Evolutionary conservation across 35 echinoderm and acorn worm genomes (phyloP).

Genomic region (Patiria miniata): DNA sequence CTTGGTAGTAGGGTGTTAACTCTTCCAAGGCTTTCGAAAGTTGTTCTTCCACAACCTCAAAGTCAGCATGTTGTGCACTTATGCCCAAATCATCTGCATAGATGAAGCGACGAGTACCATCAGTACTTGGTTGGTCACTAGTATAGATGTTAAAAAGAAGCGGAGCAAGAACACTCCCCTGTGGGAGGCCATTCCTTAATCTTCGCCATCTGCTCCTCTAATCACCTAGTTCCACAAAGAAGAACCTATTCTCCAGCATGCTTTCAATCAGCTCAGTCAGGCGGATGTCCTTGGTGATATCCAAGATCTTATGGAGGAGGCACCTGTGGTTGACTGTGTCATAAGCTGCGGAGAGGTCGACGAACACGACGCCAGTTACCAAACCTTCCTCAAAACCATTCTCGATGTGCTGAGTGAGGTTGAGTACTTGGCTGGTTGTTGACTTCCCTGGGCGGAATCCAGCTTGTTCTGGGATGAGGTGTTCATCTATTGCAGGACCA

Average conservation of each 20-base stretch:
- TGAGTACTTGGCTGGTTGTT: no score
- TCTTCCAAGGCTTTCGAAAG: not conserved
- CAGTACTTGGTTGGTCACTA: constrained; percentile 33
- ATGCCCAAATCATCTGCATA: constrained; percentile 59
- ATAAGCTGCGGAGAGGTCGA: no score
- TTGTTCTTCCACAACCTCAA: constrained; percentile 37
- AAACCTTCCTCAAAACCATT: constrained; percentile 36
- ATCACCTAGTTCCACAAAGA: constrained; percentile 45
- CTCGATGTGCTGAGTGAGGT: constrained; percentile 51
- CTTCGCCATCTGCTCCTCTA: no score
- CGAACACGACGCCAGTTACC: constrained; percentile 40
- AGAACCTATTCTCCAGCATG: constrained; percentile 49
- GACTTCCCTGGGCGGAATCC: no score
- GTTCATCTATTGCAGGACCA: not conserved
- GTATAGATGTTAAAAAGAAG: constrained; percentile 46
- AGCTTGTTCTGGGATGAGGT: constrained; percentile 14
- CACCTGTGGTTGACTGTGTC: constrained; percentile 44
- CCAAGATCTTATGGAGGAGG: constrained; percentile 37
- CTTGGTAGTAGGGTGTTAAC: constrained; percentile 15
- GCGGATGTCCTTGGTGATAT: constrained; percentile 27
- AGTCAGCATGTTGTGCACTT: constrained; percentile 27
- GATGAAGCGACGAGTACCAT: constrained; percentile 32
- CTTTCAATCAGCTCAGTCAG: constrained; percentile 56
- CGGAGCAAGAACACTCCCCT: constrained; percentile 8
- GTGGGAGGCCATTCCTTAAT: constrained; percentile 15